Percentiles rank a stretch among this genome's conserved stretches.
These are phyloP conservation scores for Rhinatrema bivittatum DNA, from an alignment of 2,797 vertebrate genomes.

Conservation along the genomic window DNA sequence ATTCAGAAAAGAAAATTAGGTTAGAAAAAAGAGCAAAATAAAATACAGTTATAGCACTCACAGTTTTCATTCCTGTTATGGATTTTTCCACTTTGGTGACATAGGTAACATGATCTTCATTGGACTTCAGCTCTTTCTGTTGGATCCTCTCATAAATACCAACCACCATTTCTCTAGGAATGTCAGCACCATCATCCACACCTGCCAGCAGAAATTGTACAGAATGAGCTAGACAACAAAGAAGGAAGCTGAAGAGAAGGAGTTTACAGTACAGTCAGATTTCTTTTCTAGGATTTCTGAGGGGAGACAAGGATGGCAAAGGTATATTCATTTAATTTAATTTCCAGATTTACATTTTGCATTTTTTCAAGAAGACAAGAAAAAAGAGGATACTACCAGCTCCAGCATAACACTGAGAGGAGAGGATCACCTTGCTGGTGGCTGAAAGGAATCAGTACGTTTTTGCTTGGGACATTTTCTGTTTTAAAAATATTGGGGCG, in stretches of 20 bases:
- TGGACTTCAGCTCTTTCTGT: conserved; percentile 91
- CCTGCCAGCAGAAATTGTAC: conserved; percentile 49
- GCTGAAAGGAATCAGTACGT: no score
- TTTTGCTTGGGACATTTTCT: no score
- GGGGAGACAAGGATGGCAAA: conserved; percentile 2
- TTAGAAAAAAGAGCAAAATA: no score
- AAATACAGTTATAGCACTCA: no score
- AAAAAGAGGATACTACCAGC: no score
- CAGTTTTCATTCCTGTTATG: conserved; percentile 88
- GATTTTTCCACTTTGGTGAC: conserved; percentile 97
- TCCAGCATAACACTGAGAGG: no score
- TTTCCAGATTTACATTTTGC: no score
- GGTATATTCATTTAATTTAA: no score
- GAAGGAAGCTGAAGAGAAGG: background rate
- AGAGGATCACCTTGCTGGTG: no score
- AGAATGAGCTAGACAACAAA: background rate
- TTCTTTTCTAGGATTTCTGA: background rate
- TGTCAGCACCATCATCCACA: conserved; percentile 94
- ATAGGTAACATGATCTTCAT: conserved; percentile 95
- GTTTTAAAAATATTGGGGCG: no score
- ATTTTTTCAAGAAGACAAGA: no score
- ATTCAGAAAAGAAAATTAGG: background rate
- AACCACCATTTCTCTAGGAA: conserved; percentile 91
- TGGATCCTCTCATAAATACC: conserved; percentile 97
- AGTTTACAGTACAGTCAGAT: background rate